Percentiles rank a stretch among this genome's conserved stretches.
These are phyloP conservation scores for Centropyge bicolor DNA, from an alignment of 2,797 vertebrate genomes.

Conservation along the genomic window DNA sequence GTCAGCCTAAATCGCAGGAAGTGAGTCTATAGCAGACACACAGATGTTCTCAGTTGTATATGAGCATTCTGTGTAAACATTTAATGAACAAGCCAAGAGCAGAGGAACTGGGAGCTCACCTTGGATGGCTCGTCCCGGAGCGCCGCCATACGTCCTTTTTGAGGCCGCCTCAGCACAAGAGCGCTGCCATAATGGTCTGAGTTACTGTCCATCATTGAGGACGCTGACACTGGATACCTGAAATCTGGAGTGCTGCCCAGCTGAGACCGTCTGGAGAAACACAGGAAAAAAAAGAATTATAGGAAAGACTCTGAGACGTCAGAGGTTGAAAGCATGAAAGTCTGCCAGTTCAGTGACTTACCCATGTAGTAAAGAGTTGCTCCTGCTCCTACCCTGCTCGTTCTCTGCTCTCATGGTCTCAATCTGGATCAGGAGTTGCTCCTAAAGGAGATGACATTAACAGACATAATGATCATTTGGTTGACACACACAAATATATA, in stretches of 20 bases:
- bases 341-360: slow-evolving; percentile 53
- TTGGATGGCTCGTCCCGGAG: slow-evolving; percentile 96
- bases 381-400: slow-evolving; percentile 90
- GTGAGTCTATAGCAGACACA: background rate
- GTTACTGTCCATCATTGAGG: slow-evolving; percentile 90
- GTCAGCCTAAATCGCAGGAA: too few species aligned
- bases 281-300: background rate
- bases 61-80: background rate
- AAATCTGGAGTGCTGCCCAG: slow-evolving; percentile 93
- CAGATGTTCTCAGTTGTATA: background rate
- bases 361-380: slow-evolving; percentile 92
- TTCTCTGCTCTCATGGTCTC: slow-evolving; percentile 92
- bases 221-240: slow-evolving; percentile 90
- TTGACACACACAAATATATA: background rate
- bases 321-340: rapidly evolving
- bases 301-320: background rate
- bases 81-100: background rate
- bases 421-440: slow-evolving; percentile 93
- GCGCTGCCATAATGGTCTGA: slow-evolving; percentile 88
- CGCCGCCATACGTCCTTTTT: slow-evolving; percentile 93
- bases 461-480: background rate
- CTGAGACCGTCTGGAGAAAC: slow-evolving; percentile 85
- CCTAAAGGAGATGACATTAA: slow-evolving; percentile 77
- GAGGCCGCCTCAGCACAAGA: slow-evolving; percentile 92
- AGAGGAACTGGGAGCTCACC: slow-evolving; percentile 72